Percentiles rank a stretch among this genome's conserved stretches.
Conservation (phyloP, 1,140 invertebrate species). For the Ooceraea biroi region DNA sequence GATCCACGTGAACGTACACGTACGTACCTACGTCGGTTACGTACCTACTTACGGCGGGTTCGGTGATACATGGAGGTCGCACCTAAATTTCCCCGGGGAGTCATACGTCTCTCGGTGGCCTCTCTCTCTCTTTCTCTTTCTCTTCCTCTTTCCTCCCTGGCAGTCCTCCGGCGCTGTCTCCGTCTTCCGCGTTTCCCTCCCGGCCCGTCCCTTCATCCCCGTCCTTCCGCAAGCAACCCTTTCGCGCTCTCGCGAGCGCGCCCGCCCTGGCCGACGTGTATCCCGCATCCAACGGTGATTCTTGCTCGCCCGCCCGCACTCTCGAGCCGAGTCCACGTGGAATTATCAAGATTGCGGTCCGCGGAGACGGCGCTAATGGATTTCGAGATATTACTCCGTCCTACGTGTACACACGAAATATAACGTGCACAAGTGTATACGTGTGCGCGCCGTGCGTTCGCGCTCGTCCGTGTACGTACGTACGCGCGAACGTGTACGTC, state of each 20-base stretch:
- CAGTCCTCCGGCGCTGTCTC: too few relatives aligned
- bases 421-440: slow-evolving; percentile 1
- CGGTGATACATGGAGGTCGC: slow-evolving; percentile 80
- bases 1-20: slow-evolving; percentile 17
- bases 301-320: slow-evolving; percentile 14
- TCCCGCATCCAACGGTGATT: slow-evolving; percentile 42
- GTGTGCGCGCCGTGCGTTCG: background rate
- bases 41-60: slow-evolving; percentile 78
- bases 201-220: background rate
- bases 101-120: slow-evolving; percentile 75
- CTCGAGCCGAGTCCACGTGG: slow-evolving; percentile 41
- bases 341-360: slow-evolving; percentile 65
- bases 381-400: slow-evolving; percentile 46
- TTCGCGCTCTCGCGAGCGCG: background rate
- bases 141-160: background rate
- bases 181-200: slow-evolving; percentile 9
- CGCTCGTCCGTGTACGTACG: background rate
- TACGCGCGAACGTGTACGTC: too few relatives aligned
- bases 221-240: background rate
- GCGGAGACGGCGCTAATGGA: slow-evolving; percentile 58
- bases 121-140: slow-evolving; percentile 33
- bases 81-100: slow-evolving; percentile 80
- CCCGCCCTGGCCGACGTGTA: slow-evolving; percentile 27
- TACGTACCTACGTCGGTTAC: slow-evolving; percentile 74
- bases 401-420: slow-evolving; percentile 29